phyloP scores from a whole-genome alignment of 2,888 invertebrate species.

The Eupithecia subumbrata region DNA sequence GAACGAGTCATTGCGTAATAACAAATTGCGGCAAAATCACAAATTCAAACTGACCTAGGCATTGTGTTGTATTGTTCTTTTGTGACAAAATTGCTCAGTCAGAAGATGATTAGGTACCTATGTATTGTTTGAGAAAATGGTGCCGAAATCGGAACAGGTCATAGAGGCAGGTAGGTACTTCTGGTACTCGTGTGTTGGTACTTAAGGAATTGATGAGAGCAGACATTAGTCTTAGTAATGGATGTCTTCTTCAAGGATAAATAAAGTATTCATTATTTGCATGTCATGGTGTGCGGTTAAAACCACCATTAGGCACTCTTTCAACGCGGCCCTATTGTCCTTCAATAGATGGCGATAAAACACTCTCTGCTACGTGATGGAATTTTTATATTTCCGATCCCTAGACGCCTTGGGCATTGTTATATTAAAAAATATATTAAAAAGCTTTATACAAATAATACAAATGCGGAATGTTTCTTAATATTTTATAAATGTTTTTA shows the following conservation, averaged over 20 bases:
- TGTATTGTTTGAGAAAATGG: conserved; percentile 42
- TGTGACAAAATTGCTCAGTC: conserved; percentile 44
- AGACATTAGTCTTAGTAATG: conserved; percentile 13
- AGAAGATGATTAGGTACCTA: conserved; percentile 38
- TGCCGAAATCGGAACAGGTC: conserved; percentile 29
- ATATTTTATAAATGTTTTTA: conserved; percentile 40
- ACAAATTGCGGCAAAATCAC: conserved; percentile 36
- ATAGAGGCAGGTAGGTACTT: conserved; percentile 7
- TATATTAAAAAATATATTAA: conserved; percentile 56
- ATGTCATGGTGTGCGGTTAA: conserved; percentile 48
- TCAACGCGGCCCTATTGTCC: conserved; percentile 76
- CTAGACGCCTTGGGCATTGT: conserved; percentile 62
- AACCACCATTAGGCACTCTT: conserved; percentile 60
- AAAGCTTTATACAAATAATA: conserved; percentile 48
- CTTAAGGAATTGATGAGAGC: not conserved
- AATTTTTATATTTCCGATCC: conserved; percentile 82
- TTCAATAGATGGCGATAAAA: conserved; percentile 73
- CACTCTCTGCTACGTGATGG: conserved; percentile 73
- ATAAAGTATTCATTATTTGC: conserved; percentile 47
- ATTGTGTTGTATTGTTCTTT: conserved; percentile 48
- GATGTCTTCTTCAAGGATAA: conserved; percentile 32
- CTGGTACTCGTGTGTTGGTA: not conserved
- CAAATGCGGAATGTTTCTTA: conserved; percentile 42
- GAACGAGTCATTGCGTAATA: conserved; percentile 35
- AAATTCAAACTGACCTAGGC: conserved; percentile 38